These are phyloP conservation scores for Tympanoctomys barrerae DNA, from an alignment of 2,797 vertebrate species.

Conservation along the genomic window DNA sequence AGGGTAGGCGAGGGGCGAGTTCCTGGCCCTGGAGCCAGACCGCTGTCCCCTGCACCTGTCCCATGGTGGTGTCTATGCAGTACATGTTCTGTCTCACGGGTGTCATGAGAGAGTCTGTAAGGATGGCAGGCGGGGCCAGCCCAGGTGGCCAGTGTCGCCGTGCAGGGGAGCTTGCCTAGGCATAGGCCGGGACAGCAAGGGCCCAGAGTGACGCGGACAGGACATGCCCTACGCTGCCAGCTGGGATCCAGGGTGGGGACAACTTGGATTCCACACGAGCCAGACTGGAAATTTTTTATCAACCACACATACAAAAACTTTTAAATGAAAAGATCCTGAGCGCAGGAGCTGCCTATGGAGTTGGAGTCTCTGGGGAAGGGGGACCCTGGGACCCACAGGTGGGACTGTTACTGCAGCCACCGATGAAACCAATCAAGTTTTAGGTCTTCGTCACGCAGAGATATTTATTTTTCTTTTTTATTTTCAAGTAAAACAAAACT, in stretches of 20 bases:
- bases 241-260: too few relatives aligned
- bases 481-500: background rate
- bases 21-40: background rate
- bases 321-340: slow-evolving; percentile 33
- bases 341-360: background rate
- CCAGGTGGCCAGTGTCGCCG: background rate
- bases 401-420: too few relatives aligned
- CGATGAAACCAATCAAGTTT: background rate
- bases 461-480: background rate
- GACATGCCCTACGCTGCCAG: background rate
- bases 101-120: background rate
- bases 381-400: background rate
- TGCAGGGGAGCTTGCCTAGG: background rate
- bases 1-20: too few relatives aligned
- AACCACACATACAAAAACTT: background rate
- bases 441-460: background rate
- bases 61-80: background rate
- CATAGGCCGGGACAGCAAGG: background rate
- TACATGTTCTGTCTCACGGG: background rate
- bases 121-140: background rate
- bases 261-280: background rate
- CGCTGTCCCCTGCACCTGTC: background rate
- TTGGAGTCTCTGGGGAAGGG: background rate
- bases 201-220: background rate
- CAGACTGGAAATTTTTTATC: slow-evolving; percentile 43